Evolutionary conservation across 2,888 invertebrate genomes (phyloP), one percentile per base, ranked within the genome.

Genomic region (Drosophila mettleri): DNA sequence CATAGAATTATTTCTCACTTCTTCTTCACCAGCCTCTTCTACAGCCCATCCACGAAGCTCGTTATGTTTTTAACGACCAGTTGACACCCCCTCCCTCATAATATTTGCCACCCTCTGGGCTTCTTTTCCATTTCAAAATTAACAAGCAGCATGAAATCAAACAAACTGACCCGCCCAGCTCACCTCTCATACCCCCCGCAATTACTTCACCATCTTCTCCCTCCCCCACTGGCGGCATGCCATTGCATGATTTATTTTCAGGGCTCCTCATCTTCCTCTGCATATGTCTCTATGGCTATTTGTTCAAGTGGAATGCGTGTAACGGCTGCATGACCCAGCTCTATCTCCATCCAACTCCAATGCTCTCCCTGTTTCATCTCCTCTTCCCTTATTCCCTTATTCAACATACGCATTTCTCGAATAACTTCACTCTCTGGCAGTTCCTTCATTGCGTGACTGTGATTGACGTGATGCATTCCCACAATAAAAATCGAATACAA

Each of bases 101-200:
- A 43, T 43, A 31, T 33, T 45, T 39, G 10, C 41, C 70, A 60
- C 53, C 69, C 74, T 41, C 49, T 4, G 51, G 46, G 20, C 8
- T 34, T 29, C 18, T 43, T 65, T 69, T 29, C 51, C 60, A 61
- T 43, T 64, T 74, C 18, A 48, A 69, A 69, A 69, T 79, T 69
- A 64, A 68, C 71, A 68, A 71, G 67, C 66, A 64, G 66, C 66
- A 62, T 61, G 63, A 72, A 78, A 69, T 71, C 59, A 64, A 55
- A 78, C 79, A 75, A 74, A 66, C 63, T 83, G 69, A 80, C 83
- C 72, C n/a, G n/a, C n/a, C n/a, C n/a, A n/a, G n/a, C n/a, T n/a
- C n/a, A n/a, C n/a, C n/a, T n/a, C n/a, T n/a, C 31, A 43, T 16
- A 5, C 24, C 10, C 27, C 12, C 27, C 9, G 9, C 16, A 18